Base-by-base conservation (phyloP, 2,797 vertebrate species). In the Zalophus californianus region DNA sequence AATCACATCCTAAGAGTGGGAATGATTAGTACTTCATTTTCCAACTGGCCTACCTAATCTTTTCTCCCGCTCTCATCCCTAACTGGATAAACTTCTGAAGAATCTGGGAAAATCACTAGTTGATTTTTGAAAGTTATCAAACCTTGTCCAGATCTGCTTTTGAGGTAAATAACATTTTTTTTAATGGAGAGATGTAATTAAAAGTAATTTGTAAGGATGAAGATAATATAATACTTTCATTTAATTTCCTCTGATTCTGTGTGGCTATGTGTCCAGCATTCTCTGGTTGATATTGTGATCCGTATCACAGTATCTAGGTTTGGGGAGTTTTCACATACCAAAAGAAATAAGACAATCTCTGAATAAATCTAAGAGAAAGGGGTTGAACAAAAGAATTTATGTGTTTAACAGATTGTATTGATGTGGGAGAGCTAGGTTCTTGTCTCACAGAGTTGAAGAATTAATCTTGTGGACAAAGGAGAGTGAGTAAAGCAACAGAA, bases 11-110 rank as follows among this genome's bases (percentile, higher is more conserved):
- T 80, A 75, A 83, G 66, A 97, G 38, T 70, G 70, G 94, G 96
- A 98, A 94, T 64, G 14, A 38, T 97, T 97, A 97, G 35, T 29
- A 75, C 41, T 88, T 97, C 48, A 94, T 96, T 96, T 91, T 75
- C 94, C 29, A 44, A 68, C 8, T 94, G 94, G 32, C 2, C 56
- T 20, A 78, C 7, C 11, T 62, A 14, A 68, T 64, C 5, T 35
- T 80, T 90, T 88, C 44, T 60, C 50, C 60, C 14, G 50, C n/a
- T 11, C 64, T 4, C 9, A 73, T 35, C 11, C 10, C 6, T 44
- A 86, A 88, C 60, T 56, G 25, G 23, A 94, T 50, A 98, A 91
- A 41, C 0, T 41, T 95, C 3, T 84, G 32, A 92, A 48, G 23
- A 85, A 80, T 78, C 23, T 79, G 48, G 32, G 27, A 62, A 90